A percentile compares a stretch with the other conserved stretches of the same genome.
These are phyloP conservation scores for Aviceda subcristata DNA, from an alignment of 2,113 vertebrate genomes.

Conservation along the genomic window DNA sequence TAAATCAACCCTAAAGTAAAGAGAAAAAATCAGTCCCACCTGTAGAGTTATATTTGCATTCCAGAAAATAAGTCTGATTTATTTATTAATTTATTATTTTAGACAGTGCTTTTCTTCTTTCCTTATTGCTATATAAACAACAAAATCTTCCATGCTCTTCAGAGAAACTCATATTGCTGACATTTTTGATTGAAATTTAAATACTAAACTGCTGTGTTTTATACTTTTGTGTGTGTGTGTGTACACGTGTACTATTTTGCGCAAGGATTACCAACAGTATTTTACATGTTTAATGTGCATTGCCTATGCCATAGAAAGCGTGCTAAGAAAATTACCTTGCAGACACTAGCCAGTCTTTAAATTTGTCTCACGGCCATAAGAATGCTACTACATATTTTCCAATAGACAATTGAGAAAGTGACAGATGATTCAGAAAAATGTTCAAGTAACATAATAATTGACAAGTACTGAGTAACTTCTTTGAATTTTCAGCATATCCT, in stretches of 20 bases:
- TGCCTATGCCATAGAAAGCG: background rate
- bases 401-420: background rate
- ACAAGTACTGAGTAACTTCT: background rate
- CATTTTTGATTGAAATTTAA: background rate
- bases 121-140: background rate
- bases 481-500: background rate
- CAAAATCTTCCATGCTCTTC: background rate
- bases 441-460: background rate
- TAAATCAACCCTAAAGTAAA: background rate
- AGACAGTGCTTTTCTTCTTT: background rate
- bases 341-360: background rate
- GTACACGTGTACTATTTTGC: background rate
- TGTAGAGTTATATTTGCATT: background rate
- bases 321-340: background rate
- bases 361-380: background rate
- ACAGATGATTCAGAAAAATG: background rate
- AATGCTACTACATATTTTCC: background rate
- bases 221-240: background rate
- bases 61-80: background rate
- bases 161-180: background rate
- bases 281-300: background rate
- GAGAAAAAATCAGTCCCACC: background rate
- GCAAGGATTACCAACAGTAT: background rate
- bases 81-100: background rate
- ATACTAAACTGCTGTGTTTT: background rate